These are phyloP conservation scores for Ormyrus labotus DNA, from an alignment of 2,888 invertebrate species.

Conservation along the genomic window DNA sequence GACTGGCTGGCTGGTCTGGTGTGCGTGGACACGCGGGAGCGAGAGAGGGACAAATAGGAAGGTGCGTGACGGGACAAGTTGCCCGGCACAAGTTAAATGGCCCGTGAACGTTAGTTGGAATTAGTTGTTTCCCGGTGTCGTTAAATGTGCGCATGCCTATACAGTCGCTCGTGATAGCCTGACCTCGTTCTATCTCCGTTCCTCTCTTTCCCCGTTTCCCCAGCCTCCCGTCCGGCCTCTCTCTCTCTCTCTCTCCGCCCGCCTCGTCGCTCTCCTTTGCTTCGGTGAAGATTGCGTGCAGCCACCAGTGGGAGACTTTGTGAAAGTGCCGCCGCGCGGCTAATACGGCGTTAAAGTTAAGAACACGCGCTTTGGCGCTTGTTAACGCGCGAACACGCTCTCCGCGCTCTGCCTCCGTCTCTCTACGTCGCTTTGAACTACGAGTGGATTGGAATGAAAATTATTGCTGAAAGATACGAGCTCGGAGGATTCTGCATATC, in stretches of 20 bases:
- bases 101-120: slow-evolving; percentile 72
- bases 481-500: no score
- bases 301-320: no score
- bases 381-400: no score
- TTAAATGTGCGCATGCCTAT: slow-evolving; percentile 11
- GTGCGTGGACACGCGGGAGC: slow-evolving; percentile 48
- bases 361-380: no score
- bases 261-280: no score
- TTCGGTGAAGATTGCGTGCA: no score
- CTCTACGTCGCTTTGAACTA: neutral
- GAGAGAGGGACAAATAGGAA: slow-evolving; percentile 68
- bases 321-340: no score
- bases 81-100: slow-evolving; percentile 70
- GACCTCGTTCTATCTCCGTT: neutral
- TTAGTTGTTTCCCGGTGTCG: slow-evolving; percentile 69
- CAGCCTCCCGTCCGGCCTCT: neutral
- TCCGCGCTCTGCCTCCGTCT: neutral
- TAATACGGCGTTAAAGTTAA: no score
- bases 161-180: neutral
- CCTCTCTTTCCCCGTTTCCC: neutral
- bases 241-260: neutral
- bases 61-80: slow-evolving; percentile 72
- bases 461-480: no score
- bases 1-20: no score
- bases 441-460: no score